A percentile compares a stretch with the other conserved stretches of the same genome.
Conservation (phyloP, 1,140 invertebrate species). For the Drosophila erecta region DNA sequence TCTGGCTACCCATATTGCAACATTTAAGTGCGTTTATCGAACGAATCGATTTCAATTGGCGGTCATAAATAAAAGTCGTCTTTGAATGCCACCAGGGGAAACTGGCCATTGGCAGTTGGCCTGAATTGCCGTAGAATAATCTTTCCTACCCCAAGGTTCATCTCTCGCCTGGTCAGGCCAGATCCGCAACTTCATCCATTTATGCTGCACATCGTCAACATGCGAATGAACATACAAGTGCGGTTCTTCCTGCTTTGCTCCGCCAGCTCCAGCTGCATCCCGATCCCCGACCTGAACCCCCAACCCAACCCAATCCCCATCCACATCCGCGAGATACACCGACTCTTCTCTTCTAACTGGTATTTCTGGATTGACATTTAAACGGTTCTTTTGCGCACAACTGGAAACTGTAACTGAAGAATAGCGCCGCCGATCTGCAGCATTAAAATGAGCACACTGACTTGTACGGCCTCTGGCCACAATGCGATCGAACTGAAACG, state of each 20-base stretch:
- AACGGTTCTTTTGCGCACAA: conserved; percentile 83
- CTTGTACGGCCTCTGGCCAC: conserved; percentile 67
- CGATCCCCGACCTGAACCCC: neutral
- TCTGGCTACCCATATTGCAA: neutral
- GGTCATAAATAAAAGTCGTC: conserved; percentile 15
- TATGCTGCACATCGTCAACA: conserved; percentile 73
- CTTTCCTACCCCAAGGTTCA: conserved; percentile 54
- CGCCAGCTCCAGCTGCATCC: conserved; percentile 17
- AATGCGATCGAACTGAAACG: conserved; percentile 34
- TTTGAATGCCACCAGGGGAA: conserved; percentile 24
- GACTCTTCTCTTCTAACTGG: conserved; percentile 78
- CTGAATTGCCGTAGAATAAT: conserved; percentile 61
- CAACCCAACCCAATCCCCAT: neutral
- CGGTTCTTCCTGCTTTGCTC: conserved; percentile 67
- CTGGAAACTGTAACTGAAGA: conserved; percentile 70
- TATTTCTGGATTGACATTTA: conserved; percentile 84
- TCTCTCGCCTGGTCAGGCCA: conserved; percentile 61
- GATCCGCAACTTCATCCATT: conserved; percentile 51
- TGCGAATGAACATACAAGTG: conserved; percentile 75
- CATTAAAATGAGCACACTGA: conserved; percentile 81
- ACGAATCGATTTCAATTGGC: conserved; percentile 31
- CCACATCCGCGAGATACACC: conserved; percentile 51
- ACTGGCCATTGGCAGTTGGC: conserved; percentile 56
- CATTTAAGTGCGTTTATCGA: conserved; percentile 17
- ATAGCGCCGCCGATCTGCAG: conserved; percentile 51